Base-by-base conservation (phyloP, 30 jellyfish, hydroid and myxozoan species). In the Pseudorhiza aurosa region DNA sequence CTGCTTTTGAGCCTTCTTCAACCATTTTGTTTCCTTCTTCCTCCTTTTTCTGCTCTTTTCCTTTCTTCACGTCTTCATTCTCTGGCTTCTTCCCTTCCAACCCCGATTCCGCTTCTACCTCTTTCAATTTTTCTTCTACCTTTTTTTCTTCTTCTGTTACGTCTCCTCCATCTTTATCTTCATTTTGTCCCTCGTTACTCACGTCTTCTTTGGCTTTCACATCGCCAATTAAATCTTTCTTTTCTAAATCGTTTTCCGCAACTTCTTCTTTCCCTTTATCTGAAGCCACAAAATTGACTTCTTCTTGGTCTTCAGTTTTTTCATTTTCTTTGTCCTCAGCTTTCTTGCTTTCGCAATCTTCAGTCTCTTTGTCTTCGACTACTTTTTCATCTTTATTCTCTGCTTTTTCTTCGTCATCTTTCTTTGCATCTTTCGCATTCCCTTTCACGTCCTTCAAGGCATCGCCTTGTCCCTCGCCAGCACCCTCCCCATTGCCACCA, bases 1-100 rank as follows among this genome's bases (percentile, higher is more conserved):
- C 77, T 4, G 68, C 56, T 8, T 15, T 51, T 22, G 12, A 30
- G 6, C 43, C 30, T n/a, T 53, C 55, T 2, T 31, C 46, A 19
- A 29, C 70, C 11, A n/a, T 24, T 14, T 36, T 69, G 50, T 42
- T 35, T 69, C 26, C 50, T 29, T 29, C 83, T 12, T 74, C 70
- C 6, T 42, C 70, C 3, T 24, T 0, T 39, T 26, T 39, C 36
- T 44, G 49, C 21, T 26, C 69, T 7, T 63, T 56, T 63, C 4
- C 29, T 8, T 63, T 63, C 31, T 27, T 12, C 32, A 10, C 58
- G 10, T 32, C 68, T 44, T 27, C 85, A 2, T 69, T 49, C 21
- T 27, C 83, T 3, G 50, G 9, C 4, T 17, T 26, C 31, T 24
- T 62, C 2, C 27, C 60, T 31, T 0, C 73, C 29, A 8, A 27